These are phyloP conservation scores for Ataeniobius toweri DNA, from an alignment of 2,797 vertebrate species.

Conservation along the genomic window DNA sequence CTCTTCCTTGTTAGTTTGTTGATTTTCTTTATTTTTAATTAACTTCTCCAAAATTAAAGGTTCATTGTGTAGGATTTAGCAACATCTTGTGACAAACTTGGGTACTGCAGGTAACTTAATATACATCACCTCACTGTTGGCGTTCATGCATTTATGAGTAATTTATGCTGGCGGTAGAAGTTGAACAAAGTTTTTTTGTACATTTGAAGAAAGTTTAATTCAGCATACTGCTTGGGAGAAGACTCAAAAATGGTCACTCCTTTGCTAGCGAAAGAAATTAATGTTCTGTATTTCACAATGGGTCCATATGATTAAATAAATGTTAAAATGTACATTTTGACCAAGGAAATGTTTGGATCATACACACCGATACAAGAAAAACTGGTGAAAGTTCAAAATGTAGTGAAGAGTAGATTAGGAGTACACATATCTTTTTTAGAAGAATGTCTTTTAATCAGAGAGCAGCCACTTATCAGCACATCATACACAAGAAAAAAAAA, in stretches of 20 bases:
- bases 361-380: not conserved
- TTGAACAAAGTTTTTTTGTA: not conserved
- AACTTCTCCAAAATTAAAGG: not conserved
- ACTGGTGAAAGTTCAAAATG: not conserved
- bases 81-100: slow-evolving; percentile 8
- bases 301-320: not conserved
- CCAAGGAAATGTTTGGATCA: not conserved
- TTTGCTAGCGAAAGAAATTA: not conserved
- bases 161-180: not conserved
- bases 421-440: not conserved
- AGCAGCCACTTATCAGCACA: not conserved
- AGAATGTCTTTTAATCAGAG: not conserved
- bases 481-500: not conserved
- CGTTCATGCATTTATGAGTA: not conserved
- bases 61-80: not conserved
- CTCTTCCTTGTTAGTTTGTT: not conserved
- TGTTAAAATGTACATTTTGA: not conserved
- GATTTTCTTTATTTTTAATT: not conserved
- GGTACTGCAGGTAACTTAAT: not conserved
- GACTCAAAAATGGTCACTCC: not conserved
- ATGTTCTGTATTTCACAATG: not conserved
- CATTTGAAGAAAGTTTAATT: not conserved
- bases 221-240: not conserved
- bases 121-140: not conserved
- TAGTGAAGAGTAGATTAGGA: not conserved